phyloP scores from a whole-genome alignment of 35 echinoderm and acorn worm genomes.

The Diadema setosum region DNA sequence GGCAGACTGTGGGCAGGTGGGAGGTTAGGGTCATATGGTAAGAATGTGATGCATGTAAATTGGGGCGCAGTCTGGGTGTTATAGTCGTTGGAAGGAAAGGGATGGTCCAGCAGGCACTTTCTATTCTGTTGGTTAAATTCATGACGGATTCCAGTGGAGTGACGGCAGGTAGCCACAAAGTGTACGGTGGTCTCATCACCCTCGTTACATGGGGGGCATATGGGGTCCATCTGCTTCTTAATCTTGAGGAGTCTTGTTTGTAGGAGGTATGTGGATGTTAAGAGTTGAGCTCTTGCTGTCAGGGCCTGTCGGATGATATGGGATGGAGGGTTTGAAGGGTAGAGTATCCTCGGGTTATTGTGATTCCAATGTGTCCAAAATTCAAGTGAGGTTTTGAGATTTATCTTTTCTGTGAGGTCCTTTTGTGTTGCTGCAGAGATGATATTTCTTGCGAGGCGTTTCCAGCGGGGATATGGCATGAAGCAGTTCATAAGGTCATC shows the following conservation, averaged over 20 bases:
- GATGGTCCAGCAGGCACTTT: no score
- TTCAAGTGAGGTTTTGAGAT: not conserved
- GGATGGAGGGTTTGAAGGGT: not conserved
- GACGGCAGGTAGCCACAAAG: not conserved
- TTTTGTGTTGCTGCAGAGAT: not conserved
- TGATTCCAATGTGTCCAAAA: not conserved
- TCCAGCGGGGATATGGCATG: not conserved
- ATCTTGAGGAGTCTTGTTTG: no score
- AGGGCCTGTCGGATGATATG: not conserved
- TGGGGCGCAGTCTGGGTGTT: no score
- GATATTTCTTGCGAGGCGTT: not conserved
- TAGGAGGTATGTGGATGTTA: no score
- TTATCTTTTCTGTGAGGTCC: not conserved
- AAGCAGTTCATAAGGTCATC: not conserved
- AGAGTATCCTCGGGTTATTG: not conserved
- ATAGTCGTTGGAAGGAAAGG: no score
- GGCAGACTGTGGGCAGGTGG: no score
- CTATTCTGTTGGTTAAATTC: no score
- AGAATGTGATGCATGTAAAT: no score
- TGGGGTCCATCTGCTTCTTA: no score
- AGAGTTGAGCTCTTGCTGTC: no score
- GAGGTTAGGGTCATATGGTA: no score
- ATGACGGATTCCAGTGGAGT: no score
- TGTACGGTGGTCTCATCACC: not conserved
- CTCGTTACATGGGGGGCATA: not conserved